Evolutionary conservation across 2,797 vertebrate species (phyloP).

Genomic region (Percopsis omiscomaycus): DNA sequence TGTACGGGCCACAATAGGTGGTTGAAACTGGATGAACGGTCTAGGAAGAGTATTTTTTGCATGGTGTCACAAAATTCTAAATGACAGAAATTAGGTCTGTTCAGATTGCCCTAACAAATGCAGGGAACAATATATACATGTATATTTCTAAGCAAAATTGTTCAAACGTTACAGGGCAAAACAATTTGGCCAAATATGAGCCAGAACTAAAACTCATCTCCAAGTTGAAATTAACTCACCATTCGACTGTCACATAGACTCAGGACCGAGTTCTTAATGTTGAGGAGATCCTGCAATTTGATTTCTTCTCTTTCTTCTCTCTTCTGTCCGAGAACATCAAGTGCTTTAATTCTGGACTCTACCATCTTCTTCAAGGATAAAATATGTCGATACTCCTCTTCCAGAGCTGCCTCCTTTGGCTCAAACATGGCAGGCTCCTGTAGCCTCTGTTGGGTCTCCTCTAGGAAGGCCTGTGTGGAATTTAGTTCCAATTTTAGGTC

Average conservation of each 20-base stretch:
- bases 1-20: too few relatives aligned
- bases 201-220: too few relatives aligned
- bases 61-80: too few relatives aligned
- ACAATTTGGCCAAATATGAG: too few relatives aligned
- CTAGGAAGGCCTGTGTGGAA: slow-evolving; percentile 54
- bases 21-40: too few relatives aligned
- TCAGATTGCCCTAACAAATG: too few relatives aligned
- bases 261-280: slow-evolving; percentile 69
- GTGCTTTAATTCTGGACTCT: slow-evolving; percentile 71
- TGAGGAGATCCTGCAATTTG: slow-evolving; percentile 52
- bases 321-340: slow-evolving; percentile 67
- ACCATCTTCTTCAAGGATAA: slow-evolving; percentile 75
- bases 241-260: slow-evolving; percentile 71
- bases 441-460: slow-evolving; percentile 55
- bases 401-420: slow-evolving; percentile 64
- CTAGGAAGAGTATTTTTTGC: too few relatives aligned
- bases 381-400: slow-evolving; percentile 71
- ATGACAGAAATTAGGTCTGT: too few relatives aligned
- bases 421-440: slow-evolving; percentile 65
- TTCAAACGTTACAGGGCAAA: not conserved
- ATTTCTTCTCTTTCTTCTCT: slow-evolving; percentile 29
- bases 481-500: slow-evolving; percentile 59
- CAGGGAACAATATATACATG: too few relatives aligned
- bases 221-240: slow-evolving; percentile 40
- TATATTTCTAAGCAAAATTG: too few relatives aligned